Conservation (phyloP, 1,140 invertebrate species). For the Anadara kagoshimensis region DNA sequence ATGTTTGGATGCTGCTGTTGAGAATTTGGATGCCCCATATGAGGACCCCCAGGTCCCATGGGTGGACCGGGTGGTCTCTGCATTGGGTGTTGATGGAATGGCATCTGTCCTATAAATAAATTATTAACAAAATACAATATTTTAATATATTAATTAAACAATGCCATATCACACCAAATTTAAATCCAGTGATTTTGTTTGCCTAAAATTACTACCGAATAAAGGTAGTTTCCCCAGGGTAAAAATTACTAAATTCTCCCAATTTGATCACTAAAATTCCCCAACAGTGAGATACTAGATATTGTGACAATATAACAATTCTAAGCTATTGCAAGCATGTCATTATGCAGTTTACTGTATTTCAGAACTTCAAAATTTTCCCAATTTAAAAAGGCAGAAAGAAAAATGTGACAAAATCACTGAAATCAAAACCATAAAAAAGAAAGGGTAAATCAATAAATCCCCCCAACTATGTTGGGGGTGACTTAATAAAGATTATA, state of each 20-base stretch:
- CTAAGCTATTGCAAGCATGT: neutral
- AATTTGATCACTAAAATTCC: no score
- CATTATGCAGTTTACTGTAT: neutral
- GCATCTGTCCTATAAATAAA: constrained; percentile 46
- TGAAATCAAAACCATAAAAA: no score
- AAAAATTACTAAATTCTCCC: no score
- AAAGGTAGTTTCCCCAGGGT: no score
- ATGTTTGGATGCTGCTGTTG: neutral
- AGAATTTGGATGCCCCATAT: neutral
- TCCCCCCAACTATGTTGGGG: no score
- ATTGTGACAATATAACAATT: no score
- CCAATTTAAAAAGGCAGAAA: neutral
- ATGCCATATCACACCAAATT: neutral
- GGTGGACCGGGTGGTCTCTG: constrained; percentile 78
- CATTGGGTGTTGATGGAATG: constrained; percentile 53
- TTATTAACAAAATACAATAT: neutral
- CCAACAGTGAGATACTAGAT: no score
- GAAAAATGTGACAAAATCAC: neutral
- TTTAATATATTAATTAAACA: neutral
- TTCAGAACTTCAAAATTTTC: neutral
- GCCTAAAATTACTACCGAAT: no score
- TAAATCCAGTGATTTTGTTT: no score
- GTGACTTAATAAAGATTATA: no score
- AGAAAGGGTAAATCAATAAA: no score
- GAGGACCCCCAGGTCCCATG: constrained; percentile 24